These are phyloP conservation scores for Amiota minor DNA, from an alignment of 2,888 invertebrate genomes.

Conservation along the genomic window DNA sequence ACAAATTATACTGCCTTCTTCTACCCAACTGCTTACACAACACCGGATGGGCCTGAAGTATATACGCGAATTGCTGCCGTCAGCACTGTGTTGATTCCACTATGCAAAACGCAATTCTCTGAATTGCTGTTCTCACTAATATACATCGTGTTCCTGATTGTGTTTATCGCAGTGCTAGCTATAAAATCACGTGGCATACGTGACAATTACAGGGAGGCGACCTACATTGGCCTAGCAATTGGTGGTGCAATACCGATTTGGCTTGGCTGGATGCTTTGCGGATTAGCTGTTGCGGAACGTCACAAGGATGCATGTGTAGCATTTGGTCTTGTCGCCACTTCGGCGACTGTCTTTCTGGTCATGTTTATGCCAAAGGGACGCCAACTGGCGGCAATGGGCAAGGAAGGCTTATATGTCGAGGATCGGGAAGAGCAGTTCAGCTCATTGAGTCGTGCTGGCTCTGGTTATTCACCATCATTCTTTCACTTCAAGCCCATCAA, in stretches of 20 bases:
- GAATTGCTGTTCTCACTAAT: slow-evolving; percentile 85
- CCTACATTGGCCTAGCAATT: slow-evolving; percentile 91
- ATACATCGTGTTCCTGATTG: slow-evolving; percentile 88
- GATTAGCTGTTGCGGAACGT: slow-evolving; percentile 83
- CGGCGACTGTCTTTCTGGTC: slow-evolving; percentile 88
- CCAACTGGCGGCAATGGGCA: slow-evolving; percentile 92
- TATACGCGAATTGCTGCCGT: slow-evolving; percentile 68
- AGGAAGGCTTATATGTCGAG: slow-evolving; percentile 87
- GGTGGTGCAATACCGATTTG: slow-evolving; percentile 90
- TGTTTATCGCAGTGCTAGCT: slow-evolving; percentile 88
- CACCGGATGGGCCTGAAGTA: slow-evolving; percentile 59
- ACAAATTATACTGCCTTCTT: slow-evolving; percentile 62
- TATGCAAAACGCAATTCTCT: slow-evolving; percentile 81
- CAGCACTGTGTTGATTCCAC: slow-evolving; percentile 71
- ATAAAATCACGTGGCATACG: slow-evolving; percentile 90
- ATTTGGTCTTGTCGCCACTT: slow-evolving; percentile 89
- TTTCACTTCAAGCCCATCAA: slow-evolving; percentile 93
- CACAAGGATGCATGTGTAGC: slow-evolving; percentile 92
- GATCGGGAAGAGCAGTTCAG: slow-evolving; percentile 89
- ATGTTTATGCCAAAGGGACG: slow-evolving; percentile 96
- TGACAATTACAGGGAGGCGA: slow-evolving; percentile 94
- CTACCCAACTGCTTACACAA: slow-evolving; percentile 58
- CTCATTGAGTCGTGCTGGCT: slow-evolving; percentile 83
- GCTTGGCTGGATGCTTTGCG: slow-evolving; percentile 88
- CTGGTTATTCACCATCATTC: slow-evolving; percentile 92